Percentiles rank a stretch among this genome's conserved stretches.
Conservation (phyloP, 1,140 invertebrate species). For the Sitophilus oryzae region DNA sequence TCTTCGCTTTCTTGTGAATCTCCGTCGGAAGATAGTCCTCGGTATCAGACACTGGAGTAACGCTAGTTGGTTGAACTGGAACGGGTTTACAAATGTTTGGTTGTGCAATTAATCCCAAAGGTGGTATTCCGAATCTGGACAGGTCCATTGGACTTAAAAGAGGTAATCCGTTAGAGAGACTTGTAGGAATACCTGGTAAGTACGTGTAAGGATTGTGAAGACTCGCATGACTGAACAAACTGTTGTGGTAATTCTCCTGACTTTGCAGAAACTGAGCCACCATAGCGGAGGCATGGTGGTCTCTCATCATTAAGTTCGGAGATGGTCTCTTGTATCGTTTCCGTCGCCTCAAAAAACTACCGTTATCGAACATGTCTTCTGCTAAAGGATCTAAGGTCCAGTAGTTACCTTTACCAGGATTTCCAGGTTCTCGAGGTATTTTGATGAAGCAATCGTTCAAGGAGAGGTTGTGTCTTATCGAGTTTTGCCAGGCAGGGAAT, state of each 20-base stretch:
- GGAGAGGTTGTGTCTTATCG: slow-evolving; percentile 93
- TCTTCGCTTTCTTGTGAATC: slow-evolving; percentile 37
- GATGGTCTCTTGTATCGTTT: slow-evolving; percentile 92
- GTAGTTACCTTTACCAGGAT: slow-evolving; percentile 98
- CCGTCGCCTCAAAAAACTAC: slow-evolving; percentile 87
- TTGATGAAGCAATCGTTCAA: slow-evolving; percentile 99
- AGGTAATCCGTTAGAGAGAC: slow-evolving; percentile 31
- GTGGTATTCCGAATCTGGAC: slow-evolving; percentile 35
- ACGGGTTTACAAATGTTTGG: slow-evolving; percentile 50
- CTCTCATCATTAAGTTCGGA: slow-evolving; percentile 52
- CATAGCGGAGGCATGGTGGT: slow-evolving; percentile 43
- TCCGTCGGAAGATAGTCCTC: slow-evolving; percentile 35
- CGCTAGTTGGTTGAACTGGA: slow-evolving; percentile 45
- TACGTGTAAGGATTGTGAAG: slow-evolving; percentile 43
- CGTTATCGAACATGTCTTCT: slow-evolving; percentile 99
- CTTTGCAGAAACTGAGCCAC: slow-evolving; percentile 38
- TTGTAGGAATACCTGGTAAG: slow-evolving; percentile 34
- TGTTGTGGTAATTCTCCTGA: slow-evolving; percentile 43
- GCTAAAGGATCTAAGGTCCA: slow-evolving; percentile 96
- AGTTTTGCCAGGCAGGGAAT: slow-evolving; percentile 95
- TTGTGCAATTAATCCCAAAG: slow-evolving; percentile 37
- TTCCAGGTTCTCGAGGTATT: slow-evolving; percentile 94
- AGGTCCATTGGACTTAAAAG: slow-evolving; percentile 42
- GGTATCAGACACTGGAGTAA: slow-evolving; percentile 34
- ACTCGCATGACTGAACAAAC: slow-evolving; percentile 42